Evolutionary conservation across 2,797 vertebrate species (phyloP).

Genomic region (Siniperca obscura): DNA sequence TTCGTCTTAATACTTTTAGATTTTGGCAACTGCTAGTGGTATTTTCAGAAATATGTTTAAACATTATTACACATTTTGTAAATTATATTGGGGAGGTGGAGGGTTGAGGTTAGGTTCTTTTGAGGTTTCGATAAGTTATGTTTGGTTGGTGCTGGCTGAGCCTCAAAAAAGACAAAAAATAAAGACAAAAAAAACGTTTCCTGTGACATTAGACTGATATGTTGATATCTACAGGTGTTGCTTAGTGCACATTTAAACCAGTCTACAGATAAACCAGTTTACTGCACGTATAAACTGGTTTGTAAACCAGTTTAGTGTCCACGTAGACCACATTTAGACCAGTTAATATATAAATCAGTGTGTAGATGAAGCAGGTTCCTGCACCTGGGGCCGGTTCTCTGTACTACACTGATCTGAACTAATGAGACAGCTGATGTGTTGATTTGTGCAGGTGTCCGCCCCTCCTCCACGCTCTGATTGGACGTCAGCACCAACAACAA

Average conservation of each 20-base stretch:
- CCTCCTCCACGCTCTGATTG: background rate
- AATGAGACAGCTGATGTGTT: background rate
- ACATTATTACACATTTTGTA: too few relatives aligned
- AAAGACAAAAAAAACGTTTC: too few relatives aligned
- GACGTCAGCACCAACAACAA: conserved; percentile 4
- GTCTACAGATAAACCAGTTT: background rate
- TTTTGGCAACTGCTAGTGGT: too few relatives aligned
- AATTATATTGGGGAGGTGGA: background rate
- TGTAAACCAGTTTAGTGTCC: background rate
- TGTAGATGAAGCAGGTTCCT: background rate
- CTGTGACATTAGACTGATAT: too few relatives aligned
- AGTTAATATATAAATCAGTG: background rate
- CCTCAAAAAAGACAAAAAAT: too few relatives aligned
- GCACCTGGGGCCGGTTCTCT: background rate
- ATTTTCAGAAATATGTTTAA: too few relatives aligned
- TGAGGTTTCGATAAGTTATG: too few relatives aligned
- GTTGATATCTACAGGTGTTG: too few relatives aligned
- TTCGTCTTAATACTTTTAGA: too few relatives aligned
- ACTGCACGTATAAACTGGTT: background rate
- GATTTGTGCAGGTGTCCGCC: background rate
- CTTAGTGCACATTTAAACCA: too few relatives aligned
- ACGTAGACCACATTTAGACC: background rate
- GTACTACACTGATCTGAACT: background rate
- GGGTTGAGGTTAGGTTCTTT: background rate
- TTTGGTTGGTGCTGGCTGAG: too few relatives aligned